Evolutionary conservation across 2,888 invertebrate species (phyloP).

Genomic region (Apotomis betuletana): DNA sequence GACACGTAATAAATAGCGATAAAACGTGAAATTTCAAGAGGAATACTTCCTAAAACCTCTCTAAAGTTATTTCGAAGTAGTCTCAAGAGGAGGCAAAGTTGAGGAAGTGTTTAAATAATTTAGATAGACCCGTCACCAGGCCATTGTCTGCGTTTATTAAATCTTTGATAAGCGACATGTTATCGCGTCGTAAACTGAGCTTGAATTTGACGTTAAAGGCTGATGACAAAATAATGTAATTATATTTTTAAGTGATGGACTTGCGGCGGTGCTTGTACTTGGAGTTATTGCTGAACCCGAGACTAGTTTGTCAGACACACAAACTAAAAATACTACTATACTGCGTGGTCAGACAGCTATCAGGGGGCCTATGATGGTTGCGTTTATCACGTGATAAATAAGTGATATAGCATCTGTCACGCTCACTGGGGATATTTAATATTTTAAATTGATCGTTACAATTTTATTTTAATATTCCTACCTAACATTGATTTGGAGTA

Average conservation of each 20-base stretch:
- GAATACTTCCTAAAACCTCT: background rate
- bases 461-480: too few species aligned
- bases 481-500: too few species aligned
- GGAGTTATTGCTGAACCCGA: too few species aligned
- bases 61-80: slow-evolving; percentile 26
- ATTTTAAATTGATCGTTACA: too few species aligned
- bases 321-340: too few species aligned
- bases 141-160: slow-evolving; percentile 31
- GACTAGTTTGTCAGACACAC: too few species aligned
- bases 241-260: slow-evolving; percentile 19
- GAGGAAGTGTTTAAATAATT: slow-evolving; percentile 31
- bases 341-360: too few species aligned
- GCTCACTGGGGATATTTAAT: too few species aligned
- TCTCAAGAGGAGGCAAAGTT: slow-evolving; percentile 12
- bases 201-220: slow-evolving; percentile 21
- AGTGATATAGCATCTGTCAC: too few species aligned
- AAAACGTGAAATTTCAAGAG: slow-evolving; percentile 8
- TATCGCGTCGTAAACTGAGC: slow-evolving; percentile 17
- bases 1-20: background rate
- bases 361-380: too few species aligned
- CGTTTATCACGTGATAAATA: too few species aligned
- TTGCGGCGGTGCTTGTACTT: background rate
- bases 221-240: slow-evolving; percentile 24
- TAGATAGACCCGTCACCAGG: slow-evolving; percentile 20
- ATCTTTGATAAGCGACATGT: slow-evolving; percentile 37